These are phyloP conservation scores for Coptotermes formosanus DNA, from an alignment of 1,140 invertebrate species.

Conservation along the genomic window DNA sequence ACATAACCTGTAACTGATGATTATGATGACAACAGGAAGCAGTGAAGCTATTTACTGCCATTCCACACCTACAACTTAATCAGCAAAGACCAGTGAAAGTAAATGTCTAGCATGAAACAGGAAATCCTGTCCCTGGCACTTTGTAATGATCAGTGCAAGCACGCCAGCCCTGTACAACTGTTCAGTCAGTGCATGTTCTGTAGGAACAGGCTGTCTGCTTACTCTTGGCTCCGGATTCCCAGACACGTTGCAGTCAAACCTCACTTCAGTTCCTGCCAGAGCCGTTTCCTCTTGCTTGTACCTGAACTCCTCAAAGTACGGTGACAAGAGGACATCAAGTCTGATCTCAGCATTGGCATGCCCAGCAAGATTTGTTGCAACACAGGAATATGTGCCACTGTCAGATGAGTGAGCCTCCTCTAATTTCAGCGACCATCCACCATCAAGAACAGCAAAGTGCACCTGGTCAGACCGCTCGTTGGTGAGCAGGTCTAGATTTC, in stretches of 20 bases:
- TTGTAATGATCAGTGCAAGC: no score
- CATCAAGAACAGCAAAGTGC: slow-evolving; percentile 32
- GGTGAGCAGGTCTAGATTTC: slow-evolving; percentile 29
- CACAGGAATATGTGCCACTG: slow-evolving; percentile 49
- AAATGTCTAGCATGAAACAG: no score
- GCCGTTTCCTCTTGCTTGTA: slow-evolving; percentile 19
- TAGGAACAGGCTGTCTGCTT: neutral
- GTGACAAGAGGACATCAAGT: slow-evolving; percentile 44
- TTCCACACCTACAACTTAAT: no score
- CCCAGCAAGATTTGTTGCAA: slow-evolving; percentile 54
- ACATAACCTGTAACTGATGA: neutral
- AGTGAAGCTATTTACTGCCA: no score
- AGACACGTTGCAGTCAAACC: slow-evolving; percentile 33
- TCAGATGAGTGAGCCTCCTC: slow-evolving; percentile 35
- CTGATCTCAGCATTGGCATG: slow-evolving; percentile 50
- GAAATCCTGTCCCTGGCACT: no score
- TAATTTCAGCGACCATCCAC: slow-evolving; percentile 32
- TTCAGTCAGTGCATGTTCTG: no score
- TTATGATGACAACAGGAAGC: no score
- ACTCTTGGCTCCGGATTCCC: slow-evolving; percentile 38
- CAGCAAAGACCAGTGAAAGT: no score
- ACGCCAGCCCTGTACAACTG: no score
- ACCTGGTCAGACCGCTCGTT: slow-evolving; percentile 9
- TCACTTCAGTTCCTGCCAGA: slow-evolving; percentile 32
- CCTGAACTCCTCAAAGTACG: slow-evolving; percentile 29